A percentile compares a stretch with the other conserved stretches of the same genome.
phyloP scores from a whole-genome alignment of 2,797 vertebrate genomes.

The Paguma larvata region DNA sequence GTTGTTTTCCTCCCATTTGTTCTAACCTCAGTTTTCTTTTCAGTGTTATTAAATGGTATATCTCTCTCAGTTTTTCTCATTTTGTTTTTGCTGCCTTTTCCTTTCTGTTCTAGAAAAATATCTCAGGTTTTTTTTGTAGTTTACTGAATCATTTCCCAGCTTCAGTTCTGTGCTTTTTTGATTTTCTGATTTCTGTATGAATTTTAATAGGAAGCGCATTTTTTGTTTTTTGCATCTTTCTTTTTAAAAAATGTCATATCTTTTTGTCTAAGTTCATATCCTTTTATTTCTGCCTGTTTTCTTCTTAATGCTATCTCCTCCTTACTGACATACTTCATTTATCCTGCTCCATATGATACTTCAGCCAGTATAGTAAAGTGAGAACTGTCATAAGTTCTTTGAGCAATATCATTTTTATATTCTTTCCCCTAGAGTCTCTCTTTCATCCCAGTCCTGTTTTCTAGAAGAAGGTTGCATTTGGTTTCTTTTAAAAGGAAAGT shows the following conservation, averaged over 20 bases:
- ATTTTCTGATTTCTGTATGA: conserved; percentile 48
- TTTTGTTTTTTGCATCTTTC: not conserved
- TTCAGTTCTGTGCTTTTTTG: conserved; percentile 48
- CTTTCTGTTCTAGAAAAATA: not conserved
- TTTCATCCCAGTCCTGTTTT: conserved; percentile 37
- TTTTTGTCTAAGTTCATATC: conserved; percentile 4
- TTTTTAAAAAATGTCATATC: not conserved
- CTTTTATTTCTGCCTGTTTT: conserved; percentile 26
- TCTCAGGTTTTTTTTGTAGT: conserved; percentile 2
- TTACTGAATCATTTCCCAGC: not conserved
- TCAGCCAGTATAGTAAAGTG: not conserved
- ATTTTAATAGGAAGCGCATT: conserved; percentile 46
- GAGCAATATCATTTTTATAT: conserved; percentile 4
- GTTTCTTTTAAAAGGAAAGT: conserved; percentile 23
- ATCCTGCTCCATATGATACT: not conserved
- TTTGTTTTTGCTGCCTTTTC: conserved; percentile 35
- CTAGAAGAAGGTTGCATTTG: not conserved
- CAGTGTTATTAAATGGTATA: not conserved
- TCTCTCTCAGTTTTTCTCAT: not conserved
- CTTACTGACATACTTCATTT: conserved; percentile 41
- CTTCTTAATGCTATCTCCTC: not conserved
- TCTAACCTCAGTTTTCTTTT: conserved; percentile 31
- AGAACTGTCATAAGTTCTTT: conserved; percentile 41
- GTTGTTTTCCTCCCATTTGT: conserved; percentile 7
- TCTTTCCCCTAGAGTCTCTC: not conserved